Conservation (phyloP, 2,888 invertebrate genomes). For the Ctenicera cuprea region DNA sequence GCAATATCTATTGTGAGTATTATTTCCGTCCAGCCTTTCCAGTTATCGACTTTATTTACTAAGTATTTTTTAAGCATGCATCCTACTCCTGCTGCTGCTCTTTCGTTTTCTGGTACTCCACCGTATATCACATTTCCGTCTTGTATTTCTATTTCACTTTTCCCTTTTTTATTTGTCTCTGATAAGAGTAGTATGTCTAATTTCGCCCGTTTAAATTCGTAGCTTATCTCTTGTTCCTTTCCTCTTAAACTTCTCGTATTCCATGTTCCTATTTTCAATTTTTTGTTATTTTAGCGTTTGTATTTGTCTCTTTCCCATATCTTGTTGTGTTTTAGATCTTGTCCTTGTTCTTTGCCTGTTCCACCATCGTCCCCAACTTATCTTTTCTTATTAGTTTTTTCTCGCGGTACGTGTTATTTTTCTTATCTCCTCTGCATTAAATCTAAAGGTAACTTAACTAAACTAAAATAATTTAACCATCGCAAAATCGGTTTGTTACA, state of each 20-base stretch:
- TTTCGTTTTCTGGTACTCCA: conserved; percentile 3
- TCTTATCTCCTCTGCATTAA: too few species aligned
- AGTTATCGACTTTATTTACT: conserved; percentile 22
- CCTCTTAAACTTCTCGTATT: conserved; percentile 38
- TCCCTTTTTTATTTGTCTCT: conserved; percentile 39
- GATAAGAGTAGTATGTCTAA: conserved; percentile 30
- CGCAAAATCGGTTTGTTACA: too few species aligned
- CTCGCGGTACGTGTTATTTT: too few species aligned
- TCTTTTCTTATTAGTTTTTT: too few species aligned
- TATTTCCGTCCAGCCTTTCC: conserved; percentile 34
- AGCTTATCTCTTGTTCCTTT: conserved; percentile 30
- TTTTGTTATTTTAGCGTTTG: background rate
- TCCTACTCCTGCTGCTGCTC: too few species aligned
- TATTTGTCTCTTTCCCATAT: background rate
- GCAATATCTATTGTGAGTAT: conserved; percentile 23
- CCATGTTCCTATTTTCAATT: conserved; percentile 36
- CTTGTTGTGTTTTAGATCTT: background rate
- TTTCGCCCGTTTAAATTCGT: conserved; percentile 32
- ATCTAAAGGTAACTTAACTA: too few species aligned
- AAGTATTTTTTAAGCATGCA: too few species aligned
- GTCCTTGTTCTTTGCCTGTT: too few species aligned
- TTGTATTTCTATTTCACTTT: conserved; percentile 30
- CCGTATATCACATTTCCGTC: conserved; percentile 30
- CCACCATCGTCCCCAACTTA: too few species aligned
- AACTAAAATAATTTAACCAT: too few species aligned